Evolutionary conservation across 2,113 vertebrate genomes (phyloP), one percentile per base, ranked within the genome.

Genomic region (Rhineura floridana): DNA sequence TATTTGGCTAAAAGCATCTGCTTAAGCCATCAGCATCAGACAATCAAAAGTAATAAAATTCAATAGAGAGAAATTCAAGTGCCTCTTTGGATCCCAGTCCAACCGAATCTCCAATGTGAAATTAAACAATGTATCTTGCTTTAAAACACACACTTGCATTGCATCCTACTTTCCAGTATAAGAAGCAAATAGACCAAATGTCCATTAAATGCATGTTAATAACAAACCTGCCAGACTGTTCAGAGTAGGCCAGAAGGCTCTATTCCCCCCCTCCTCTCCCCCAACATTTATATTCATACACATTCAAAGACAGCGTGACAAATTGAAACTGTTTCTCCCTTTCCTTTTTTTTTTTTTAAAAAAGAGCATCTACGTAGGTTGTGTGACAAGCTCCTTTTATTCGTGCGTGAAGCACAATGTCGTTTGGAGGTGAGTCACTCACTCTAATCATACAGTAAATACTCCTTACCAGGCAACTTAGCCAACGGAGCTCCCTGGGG

Each of bases 391-490:
- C 55, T 86, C 90, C 81, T 93, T 93, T 93, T 84, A 93, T 93
- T 95, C 92, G 93, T 93, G 95, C 90, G 82, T 91, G 96, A 94
- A 95, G 91, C 86, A 95, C 84, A 96, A 97, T 94, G 96, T 95
- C 93, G 95, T 92, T 93, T 96, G 91, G 96, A 97, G 96, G 96
- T 98, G 98, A 98, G 96, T 98, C 98, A 98, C 96, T 95, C 93
- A 78, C 90, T 89, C 92, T 90, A 88, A 95, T 97, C 96, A 97
- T 93, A 95, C 96, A 95, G 80, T 91, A 90, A 36, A 91, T 93
- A 90, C 91, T 94, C 94, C 96, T 98, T 97, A 96, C 96, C 92
- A 96, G 95, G 96, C 95, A 98, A 97, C 96, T 96, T 73, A 96
- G 93, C 87, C 93, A 93, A 95, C 94, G 82, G 69, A 95, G 97